Evolutionary conservation across 2,113 vertebrate genomes (phyloP).

Genomic region (Cnemophilus loriae): DNA sequence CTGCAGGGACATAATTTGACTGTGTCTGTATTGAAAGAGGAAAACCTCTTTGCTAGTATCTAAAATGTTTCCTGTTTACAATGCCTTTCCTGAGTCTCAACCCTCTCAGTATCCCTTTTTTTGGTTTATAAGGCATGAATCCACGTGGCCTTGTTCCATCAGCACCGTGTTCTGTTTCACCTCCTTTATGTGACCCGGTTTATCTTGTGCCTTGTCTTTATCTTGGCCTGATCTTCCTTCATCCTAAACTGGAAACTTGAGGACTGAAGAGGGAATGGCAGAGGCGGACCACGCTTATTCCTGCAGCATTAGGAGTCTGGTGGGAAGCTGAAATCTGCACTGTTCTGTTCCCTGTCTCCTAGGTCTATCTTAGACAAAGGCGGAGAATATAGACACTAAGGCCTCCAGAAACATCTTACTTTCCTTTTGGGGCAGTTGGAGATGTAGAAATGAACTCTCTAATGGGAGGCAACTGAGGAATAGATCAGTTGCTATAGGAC

Average conservation of each 20-base stretch:
- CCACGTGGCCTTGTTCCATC: background rate
- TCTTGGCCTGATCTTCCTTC: background rate
- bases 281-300: rapidly evolving
- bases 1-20: background rate
- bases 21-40: background rate
- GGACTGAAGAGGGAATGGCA: background rate
- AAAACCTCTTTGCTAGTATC: background rate
- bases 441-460: background rate
- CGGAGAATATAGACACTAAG: background rate
- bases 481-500: background rate
- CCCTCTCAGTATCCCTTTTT: background rate
- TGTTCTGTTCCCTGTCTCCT: background rate
- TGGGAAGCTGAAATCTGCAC: background rate
- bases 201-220: background rate
- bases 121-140: background rate
- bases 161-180: background rate
- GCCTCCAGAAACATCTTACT: background rate
- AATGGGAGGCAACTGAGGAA: background rate
- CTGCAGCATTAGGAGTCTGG: background rate
- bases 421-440: background rate
- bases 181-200: background rate
- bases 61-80: background rate
- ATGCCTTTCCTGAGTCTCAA: background rate
- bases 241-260: background rate
- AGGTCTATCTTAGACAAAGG: background rate